Percentiles rank a stretch among this genome's conserved stretches.
These are phyloP conservation scores for Masnerella sp. DNA, from an alignment of 2,888 invertebrate species.

Conservation along the genomic window DNA sequence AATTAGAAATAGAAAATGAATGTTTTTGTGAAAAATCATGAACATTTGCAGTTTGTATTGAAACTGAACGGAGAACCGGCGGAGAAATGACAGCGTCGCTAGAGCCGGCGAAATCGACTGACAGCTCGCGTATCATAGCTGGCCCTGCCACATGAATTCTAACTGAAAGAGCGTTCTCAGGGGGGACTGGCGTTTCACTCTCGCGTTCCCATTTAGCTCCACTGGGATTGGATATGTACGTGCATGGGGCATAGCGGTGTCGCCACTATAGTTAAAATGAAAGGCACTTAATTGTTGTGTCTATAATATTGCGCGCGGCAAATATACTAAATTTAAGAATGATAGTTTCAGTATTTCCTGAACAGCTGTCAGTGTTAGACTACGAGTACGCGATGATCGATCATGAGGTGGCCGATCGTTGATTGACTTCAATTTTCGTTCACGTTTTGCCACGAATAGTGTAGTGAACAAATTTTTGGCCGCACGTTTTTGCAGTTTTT, in stretches of 20 bases:
- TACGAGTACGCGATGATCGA: slow-evolving; percentile 65
- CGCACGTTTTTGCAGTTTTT: neutral
- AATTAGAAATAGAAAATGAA: no score
- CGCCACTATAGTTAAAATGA: slow-evolving; percentile 76
- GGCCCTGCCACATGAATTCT: slow-evolving; percentile 60
- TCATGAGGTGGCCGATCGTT: slow-evolving; percentile 66
- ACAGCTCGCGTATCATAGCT: slow-evolving; percentile 54
- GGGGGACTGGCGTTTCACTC: slow-evolving; percentile 74
- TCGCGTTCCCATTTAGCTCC: slow-evolving; percentile 75
- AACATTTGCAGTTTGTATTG: no score
- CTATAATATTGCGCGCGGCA: slow-evolving; percentile 70
- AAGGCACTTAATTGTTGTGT: slow-evolving; percentile 75
- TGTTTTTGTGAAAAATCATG: no score
- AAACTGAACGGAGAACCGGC: no score
- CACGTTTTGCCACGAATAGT: slow-evolving; percentile 25
- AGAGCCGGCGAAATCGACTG: slow-evolving; percentile 52
- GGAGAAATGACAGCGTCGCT: slow-evolving; percentile 15
- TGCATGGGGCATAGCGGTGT: slow-evolving; percentile 68
- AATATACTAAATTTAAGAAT: slow-evolving; percentile 73
- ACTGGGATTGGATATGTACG: slow-evolving; percentile 66
- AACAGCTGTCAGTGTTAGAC: slow-evolving; percentile 77
- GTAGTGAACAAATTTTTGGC: slow-evolving; percentile 36
- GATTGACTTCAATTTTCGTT: slow-evolving; percentile 50
- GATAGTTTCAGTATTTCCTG: slow-evolving; percentile 77
- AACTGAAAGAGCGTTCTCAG: slow-evolving; percentile 62